These are phyloP conservation scores for Metridium senile DNA, from an alignment of 92 coral and sea anemone genomes.

Conservation along the genomic window DNA sequence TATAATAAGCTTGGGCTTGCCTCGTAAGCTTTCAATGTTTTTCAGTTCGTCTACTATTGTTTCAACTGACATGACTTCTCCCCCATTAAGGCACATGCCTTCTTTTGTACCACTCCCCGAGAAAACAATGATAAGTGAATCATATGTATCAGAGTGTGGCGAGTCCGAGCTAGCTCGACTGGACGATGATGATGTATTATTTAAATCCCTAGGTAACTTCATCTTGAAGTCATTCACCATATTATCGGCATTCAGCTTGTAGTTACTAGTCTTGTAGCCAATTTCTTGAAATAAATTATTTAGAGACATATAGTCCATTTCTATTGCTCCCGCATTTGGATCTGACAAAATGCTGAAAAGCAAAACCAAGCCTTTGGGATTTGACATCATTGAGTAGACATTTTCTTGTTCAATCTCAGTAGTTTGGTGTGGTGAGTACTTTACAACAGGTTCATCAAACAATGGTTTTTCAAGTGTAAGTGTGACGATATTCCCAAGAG, in stretches of 20 bases:
- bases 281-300: conserved; percentile 23
- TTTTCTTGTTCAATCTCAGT: conserved; percentile 26
- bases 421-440: conserved; percentile 43
- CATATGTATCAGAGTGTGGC: too few species aligned
- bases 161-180: too few species aligned
- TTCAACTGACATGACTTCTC: conserved; percentile 22
- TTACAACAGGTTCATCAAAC: conserved; percentile 27
- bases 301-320: conserved; percentile 27
- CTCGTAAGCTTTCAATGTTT: conserved; percentile 1
- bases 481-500: conserved; percentile 22
- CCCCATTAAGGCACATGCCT: conserved; percentile 19
- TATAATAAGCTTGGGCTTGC: conserved; percentile 58
- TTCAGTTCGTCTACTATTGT: conserved; percentile 15
- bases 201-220: neutral
- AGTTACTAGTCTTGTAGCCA: conserved; percentile 26
- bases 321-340: neutral
- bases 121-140: conserved; percentile 26
- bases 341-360: conserved; percentile 44
- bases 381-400: conserved; percentile 57
- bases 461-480: conserved; percentile 1
- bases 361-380: conserved; percentile 58
- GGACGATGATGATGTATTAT: too few species aligned
- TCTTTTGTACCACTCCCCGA: conserved; percentile 25
- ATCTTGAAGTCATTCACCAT: neutral
- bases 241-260: neutral